Evolutionary conservation across 2,888 invertebrate genomes (phyloP).

Genomic region (Zootermopsis nevadensis): DNA sequence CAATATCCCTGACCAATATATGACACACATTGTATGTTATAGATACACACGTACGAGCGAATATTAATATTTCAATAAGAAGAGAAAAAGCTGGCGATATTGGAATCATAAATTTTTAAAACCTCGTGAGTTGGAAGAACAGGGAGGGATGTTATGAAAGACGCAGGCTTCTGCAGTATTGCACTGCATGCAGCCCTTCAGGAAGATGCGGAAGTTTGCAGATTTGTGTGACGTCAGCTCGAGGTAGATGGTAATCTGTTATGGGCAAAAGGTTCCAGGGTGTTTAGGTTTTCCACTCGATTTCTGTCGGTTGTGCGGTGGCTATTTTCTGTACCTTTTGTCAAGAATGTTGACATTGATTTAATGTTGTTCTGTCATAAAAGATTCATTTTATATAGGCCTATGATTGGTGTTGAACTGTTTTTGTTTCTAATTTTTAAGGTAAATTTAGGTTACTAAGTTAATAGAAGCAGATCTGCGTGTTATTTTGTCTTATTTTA

Average conservation of each 20-base stretch:
- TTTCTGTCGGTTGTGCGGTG: background rate
- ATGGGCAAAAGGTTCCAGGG: background rate
- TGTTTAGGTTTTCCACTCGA: background rate
- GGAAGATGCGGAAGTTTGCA: background rate
- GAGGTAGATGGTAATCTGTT: background rate
- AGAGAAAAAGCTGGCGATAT: background rate
- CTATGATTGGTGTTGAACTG: no score
- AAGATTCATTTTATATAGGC: no score
- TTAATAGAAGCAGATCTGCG: no score
- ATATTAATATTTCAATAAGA: conserved; percentile 10
- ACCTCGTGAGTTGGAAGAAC: background rate
- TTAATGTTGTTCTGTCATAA: no score
- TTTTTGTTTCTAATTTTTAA: no score
- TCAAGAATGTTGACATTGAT: background rate
- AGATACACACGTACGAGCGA: background rate
- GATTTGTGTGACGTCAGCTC: conserved; percentile 1
- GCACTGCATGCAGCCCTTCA: background rate
- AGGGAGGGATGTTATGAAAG: background rate
- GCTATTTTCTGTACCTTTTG: background rate
- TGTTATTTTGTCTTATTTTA: no score
- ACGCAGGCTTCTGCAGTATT: background rate
- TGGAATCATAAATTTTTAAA: conserved; percentile 8
- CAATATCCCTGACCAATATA: no score
- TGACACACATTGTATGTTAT: no score
- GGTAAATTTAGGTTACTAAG: no score